Conservation (phyloP, 2,113 vertebrate genomes). For the Gymnorhina tibicen region DNA sequence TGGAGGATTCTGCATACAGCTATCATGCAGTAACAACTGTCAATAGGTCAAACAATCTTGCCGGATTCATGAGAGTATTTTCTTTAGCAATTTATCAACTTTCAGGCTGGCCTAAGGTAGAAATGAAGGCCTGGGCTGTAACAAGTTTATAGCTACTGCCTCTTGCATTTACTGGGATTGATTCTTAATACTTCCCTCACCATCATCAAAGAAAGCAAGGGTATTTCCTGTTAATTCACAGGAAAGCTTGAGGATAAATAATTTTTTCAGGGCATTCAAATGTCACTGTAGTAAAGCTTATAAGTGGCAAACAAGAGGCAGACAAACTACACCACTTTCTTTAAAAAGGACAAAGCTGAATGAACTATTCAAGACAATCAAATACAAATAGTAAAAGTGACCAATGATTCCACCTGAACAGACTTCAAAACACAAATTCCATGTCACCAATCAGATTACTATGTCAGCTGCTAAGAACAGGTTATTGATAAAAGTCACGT, state of each 20-base stretch:
- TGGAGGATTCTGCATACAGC: fast-evolving
- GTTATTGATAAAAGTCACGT: neutral
- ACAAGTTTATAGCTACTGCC: neutral
- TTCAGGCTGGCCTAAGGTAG: neutral
- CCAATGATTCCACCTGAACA: neutral
- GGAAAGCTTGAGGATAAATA: neutral
- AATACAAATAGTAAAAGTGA: neutral
- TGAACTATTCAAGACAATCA: neutral
- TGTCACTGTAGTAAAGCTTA: neutral
- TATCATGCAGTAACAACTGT: neutral
- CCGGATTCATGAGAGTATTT: neutral
- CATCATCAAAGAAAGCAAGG: neutral
- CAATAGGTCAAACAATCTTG: neutral
- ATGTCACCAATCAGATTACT: neutral
- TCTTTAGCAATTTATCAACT: neutral
- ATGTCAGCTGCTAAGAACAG: neutral
- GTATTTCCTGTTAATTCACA: neutral
- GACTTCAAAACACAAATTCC: neutral
- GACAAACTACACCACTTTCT: neutral
- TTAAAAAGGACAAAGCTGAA: neutral
- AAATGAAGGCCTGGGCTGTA: neutral
- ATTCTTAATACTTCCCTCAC: neutral
- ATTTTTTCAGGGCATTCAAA: neutral
- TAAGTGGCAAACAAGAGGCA: neutral
- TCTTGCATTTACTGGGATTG: neutral